Conservation (phyloP, 2,113 vertebrate species). For the Lucifuga dentata region DNA sequence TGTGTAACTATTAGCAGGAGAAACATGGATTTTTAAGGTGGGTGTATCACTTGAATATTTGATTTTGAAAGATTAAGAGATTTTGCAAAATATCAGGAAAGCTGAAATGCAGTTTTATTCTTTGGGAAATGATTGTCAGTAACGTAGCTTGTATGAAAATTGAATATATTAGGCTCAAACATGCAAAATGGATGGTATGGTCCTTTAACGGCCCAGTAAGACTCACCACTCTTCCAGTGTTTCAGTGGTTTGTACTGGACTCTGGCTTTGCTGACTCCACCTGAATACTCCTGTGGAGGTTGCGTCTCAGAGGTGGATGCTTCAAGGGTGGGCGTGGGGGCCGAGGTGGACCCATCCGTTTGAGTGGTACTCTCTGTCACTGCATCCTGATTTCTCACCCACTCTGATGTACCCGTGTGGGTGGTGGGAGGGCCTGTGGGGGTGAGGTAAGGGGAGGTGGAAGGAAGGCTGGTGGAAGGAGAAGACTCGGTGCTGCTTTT, state of each 20-base stretch:
- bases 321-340: background rate
- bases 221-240: slow-evolving; percentile 81
- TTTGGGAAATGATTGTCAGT: too few relatives aligned
- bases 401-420: slow-evolving; percentile 3
- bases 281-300: slow-evolving; percentile 9
- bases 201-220: background rate
- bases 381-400: background rate
- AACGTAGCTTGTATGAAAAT: too few relatives aligned
- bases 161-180: too few relatives aligned
- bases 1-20: too few relatives aligned
- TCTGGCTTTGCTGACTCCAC: slow-evolving; percentile 36
- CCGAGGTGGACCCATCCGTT: slow-evolving; percentile 16
- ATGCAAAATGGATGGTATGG: too few relatives aligned
- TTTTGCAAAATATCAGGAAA: too few relatives aligned
- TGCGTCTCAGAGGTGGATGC: background rate
- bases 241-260: slow-evolving; percentile 68
- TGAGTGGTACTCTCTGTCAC: slow-evolving; percentile 25
- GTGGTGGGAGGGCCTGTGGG: slow-evolving; percentile 6
- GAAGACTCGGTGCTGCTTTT: slow-evolving; percentile 20
- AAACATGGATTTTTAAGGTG: too few relatives aligned
- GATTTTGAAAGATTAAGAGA: too few relatives aligned
- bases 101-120: too few relatives aligned
- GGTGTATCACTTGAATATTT: too few relatives aligned
- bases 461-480: slow-evolving; percentile 16
- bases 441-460: slow-evolving; percentile 20